Base-by-base conservation (phyloP, 2,113 vertebrate genomes). In the Lasiurus borealis region DNA sequence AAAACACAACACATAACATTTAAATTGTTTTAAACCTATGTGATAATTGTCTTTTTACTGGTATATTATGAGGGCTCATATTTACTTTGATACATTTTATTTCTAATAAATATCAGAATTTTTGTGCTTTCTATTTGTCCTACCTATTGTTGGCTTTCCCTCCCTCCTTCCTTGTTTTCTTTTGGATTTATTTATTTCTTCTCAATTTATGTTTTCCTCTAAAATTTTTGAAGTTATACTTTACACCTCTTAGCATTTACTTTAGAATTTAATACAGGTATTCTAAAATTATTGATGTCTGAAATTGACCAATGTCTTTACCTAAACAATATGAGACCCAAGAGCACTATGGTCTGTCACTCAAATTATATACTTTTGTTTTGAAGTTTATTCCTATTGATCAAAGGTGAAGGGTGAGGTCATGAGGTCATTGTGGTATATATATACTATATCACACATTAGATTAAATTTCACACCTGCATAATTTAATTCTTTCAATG, bases 341-440 rank as follows among this genome's bases (percentile, higher is more conserved):
- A 77, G 12, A 29, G 59, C 1, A 44, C 21, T 64, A 44, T 4
- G 25, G 3, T 81, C 23, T 85, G 16, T 29, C 66, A 66, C 44
- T 31, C 72, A 81, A 31, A 75, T 76, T 48, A 54, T 12, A 73
- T 44, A 18, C 12, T 89, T 76, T 46, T 71, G 23, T 25, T 69
- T 13, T 36, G 80, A 85, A 86, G 50, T 62, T 92, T 73, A 90
- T 36, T 76, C 73, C 13, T 76, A n/a, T 36, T 66, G 36, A 92
- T 85, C 48, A 94, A 82, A 90, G 40, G 10, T 6, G 6, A 89
- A 27, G 52, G 7, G 14, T 36, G 68, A 2, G 29, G 5, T 34
- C 19, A 25, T 64, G 86, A 86, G 93, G 93, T 95, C 52, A 76
- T 34, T 93, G 90, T 86, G 85, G 29, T 76, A 1, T 77, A 18